Percentiles rank a stretch among this genome's conserved stretches.
Conservation (phyloP, 2,113 vertebrate species). For the Polyodon spathula region DNA sequence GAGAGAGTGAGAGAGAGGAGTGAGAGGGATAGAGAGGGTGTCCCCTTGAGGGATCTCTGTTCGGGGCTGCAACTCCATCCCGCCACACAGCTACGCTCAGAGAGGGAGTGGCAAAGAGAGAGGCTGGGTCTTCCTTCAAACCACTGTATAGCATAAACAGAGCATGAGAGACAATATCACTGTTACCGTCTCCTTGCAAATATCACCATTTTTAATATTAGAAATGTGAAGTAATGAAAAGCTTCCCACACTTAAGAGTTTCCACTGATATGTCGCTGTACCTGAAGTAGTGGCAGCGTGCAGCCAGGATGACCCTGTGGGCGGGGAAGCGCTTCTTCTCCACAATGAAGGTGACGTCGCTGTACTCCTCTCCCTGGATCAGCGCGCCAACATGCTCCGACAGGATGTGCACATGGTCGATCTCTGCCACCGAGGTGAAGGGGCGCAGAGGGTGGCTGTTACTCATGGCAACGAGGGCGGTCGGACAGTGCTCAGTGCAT, state of each 20-base stretch:
- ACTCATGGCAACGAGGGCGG: conserved; percentile 69
- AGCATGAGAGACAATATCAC: too few relatives aligned
- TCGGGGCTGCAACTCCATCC: too few relatives aligned
- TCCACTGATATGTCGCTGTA: conserved; percentile 23
- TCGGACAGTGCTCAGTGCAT: conserved; percentile 39
- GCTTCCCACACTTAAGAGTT: too few relatives aligned
- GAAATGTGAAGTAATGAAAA: too few relatives aligned
- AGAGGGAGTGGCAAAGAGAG: too few relatives aligned
- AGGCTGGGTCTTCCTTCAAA: too few relatives aligned
- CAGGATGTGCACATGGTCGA: conserved; percentile 92
- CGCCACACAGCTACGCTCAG: too few relatives aligned
- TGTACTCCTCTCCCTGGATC: conserved; percentile 87
- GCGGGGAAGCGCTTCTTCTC: conserved; percentile 91
- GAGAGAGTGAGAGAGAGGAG: too few relatives aligned
- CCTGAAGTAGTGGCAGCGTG: conserved; percentile 96
- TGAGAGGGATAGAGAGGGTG: conserved; percentile 11
- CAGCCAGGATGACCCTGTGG: conserved; percentile 90
- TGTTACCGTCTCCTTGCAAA: too few relatives aligned
- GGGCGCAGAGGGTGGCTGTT: conserved; percentile 88
- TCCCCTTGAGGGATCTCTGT: neutral
- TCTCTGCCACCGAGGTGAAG: conserved; percentile 83
- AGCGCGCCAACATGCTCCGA: conserved; percentile 93
- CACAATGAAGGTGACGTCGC: conserved; percentile 92
- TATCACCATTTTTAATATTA: too few relatives aligned
- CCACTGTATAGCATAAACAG: too few relatives aligned